Conservation (phyloP, 2,888 invertebrate species). For the Pyralis farinalis region DNA sequence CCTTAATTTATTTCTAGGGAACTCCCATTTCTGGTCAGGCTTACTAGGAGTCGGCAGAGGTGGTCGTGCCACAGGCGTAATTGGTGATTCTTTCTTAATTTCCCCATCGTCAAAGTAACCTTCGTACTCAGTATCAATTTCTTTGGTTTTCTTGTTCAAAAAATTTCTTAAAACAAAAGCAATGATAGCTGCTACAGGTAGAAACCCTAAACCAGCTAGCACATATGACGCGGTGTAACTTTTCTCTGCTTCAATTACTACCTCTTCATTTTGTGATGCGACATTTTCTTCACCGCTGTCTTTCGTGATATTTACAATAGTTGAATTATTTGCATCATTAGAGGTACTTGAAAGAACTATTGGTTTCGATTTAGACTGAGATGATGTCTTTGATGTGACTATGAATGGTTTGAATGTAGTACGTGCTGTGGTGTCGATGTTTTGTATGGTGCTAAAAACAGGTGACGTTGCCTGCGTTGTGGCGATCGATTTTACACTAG, state of each 20-base stretch:
- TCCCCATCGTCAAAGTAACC: constrained; percentile 82
- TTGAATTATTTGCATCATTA: constrained; percentile 29
- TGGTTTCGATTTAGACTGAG: constrained; percentile 56
- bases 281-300: constrained; percentile 31
- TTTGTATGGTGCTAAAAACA: constrained; percentile 10
- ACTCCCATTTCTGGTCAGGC: constrained; percentile 86
- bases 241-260: constrained; percentile 80
- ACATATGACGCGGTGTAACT: constrained; percentile 82
- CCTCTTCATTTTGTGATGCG: constrained; percentile 66
- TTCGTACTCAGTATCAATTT: constrained; percentile 80
- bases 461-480: constrained; percentile 22
- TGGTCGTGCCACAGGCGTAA: constrained; percentile 79
- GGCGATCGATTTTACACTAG: constrained; percentile 24
- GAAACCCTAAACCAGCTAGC: constrained; percentile 80
- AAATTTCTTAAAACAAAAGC: constrained; percentile 78
- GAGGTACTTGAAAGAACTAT: constrained; percentile 33
- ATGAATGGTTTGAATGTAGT: constrained; percentile 48
- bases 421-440: constrained; percentile 24
- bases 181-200: constrained; percentile 81
- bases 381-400: constrained; percentile 70
- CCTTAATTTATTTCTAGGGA: constrained; percentile 88
- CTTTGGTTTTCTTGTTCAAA: constrained; percentile 77
- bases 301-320: constrained; percentile 36
- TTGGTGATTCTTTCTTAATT: constrained; percentile 72
- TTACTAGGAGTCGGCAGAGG: constrained; percentile 75